phyloP scores from a whole-genome alignment of 35 echinoderm and acorn worm species.

The Lytechinus variegatus region DNA sequence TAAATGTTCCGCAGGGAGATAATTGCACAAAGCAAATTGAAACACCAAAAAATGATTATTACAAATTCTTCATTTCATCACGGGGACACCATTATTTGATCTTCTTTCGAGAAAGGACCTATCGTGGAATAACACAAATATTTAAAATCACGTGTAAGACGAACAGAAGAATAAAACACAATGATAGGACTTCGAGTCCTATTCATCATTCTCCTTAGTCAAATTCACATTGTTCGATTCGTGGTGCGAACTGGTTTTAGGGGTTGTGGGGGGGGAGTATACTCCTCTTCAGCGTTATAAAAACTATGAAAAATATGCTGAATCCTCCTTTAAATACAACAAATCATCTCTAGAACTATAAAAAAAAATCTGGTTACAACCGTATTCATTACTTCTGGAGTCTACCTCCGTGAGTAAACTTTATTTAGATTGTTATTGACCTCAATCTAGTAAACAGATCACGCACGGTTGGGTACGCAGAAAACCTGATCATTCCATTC shows the following conservation, averaged over 20 bases:
- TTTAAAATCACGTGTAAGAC: background rate
- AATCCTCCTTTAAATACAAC: background rate
- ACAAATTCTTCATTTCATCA: background rate
- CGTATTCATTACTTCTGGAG: background rate
- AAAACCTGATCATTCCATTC: slow-evolving; percentile 3
- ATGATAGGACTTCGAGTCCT: background rate
- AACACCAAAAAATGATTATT: background rate
- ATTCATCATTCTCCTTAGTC: background rate
- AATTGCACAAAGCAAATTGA: background rate
- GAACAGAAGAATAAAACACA: background rate
- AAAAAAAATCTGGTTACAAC: background rate
- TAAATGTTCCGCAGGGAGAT: background rate
- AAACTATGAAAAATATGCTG: background rate
- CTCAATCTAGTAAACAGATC: background rate
- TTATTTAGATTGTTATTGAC: background rate
- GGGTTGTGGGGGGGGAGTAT: background rate
- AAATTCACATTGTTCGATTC: background rate
- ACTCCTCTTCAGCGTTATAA: background rate
- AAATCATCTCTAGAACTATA: background rate
- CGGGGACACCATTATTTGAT: background rate
- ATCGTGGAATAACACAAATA: background rate
- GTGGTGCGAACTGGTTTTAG: background rate
- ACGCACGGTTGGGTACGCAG: background rate
- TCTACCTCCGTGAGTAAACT: background rate
- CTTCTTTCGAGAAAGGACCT: background rate